These are phyloP conservation scores for Pseudopipra pipra DNA, from an alignment of 2,113 vertebrate species.

Conservation along the genomic window DNA sequence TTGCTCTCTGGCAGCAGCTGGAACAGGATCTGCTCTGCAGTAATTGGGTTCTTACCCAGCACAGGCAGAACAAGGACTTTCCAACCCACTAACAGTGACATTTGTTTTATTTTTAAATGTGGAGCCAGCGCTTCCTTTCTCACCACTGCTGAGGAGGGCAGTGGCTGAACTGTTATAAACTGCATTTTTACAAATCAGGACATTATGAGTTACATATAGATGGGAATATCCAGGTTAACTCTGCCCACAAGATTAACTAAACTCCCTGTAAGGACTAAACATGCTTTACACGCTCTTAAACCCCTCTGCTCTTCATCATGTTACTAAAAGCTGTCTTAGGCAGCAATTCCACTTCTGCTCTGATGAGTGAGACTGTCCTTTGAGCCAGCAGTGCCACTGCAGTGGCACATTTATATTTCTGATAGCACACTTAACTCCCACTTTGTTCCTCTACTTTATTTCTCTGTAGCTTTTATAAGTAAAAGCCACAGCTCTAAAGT, in stretches of 20 bases:
- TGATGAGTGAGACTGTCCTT: background rate
- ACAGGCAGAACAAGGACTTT: background rate
- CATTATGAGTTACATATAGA: fast-evolving
- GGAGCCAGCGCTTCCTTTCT: background rate
- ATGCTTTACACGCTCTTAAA: background rate
- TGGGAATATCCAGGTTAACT: background rate
- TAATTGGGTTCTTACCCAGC: background rate
- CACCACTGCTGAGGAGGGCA: background rate
- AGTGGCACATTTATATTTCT: background rate
- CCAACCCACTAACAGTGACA: background rate
- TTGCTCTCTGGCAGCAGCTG: background rate
- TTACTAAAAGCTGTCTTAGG: background rate
- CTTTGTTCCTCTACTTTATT: background rate
- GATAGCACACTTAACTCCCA: background rate
- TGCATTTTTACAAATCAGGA: background rate
- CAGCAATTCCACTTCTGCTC: background rate
- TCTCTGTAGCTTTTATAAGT: background rate
- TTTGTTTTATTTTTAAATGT: background rate
- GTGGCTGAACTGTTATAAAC: background rate
- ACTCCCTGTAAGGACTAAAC: background rate
- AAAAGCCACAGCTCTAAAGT: background rate
- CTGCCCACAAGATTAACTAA: background rate
- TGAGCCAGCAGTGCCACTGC: background rate
- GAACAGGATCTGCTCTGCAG: background rate
- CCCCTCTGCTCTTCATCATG: background rate